Base-by-base conservation (phyloP, 2,888 invertebrate species). In the Chromoteleia sp. region DNA sequence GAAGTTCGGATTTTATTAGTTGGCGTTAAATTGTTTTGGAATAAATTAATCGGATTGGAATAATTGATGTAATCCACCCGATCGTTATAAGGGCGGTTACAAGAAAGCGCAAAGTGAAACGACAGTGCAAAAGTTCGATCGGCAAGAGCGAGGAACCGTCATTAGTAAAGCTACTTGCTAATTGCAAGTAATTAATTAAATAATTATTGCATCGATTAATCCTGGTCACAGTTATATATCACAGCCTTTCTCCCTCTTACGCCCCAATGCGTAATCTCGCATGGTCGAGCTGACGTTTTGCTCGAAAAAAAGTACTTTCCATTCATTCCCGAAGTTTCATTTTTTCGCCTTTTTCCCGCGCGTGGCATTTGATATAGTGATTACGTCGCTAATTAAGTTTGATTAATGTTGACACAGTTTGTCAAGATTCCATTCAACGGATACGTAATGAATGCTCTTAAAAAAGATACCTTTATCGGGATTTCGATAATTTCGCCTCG, bases 191-290 rank as follows among this genome's bases (percentile, higher is more conserved):
- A 87, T 87, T 85, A 86, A 87, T 87, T 85, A 83, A 59, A 74
- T 59, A 83, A 86, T 87, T 85, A 86, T 86, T 85, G 84, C 68
- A 45, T 15, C 78, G 75, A 87, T 88, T 87, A 85, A 86, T 87
- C 84, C 81, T 73, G 83, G 86, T 81, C 82, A 36, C 50, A 10
- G 30, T 29, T 61, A 41, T 73, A 39, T 54, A 63, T 56, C 45
- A 33, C 41, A 15, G 15, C 41, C 14, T 33, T 43, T 41, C 8
- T 33, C 14, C 36, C 25, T 56, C 21, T 41, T 39, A 30, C 15
- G 15, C 45, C 30, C 17, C n/a, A 61, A 61, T n/a, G 17, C 36
- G 30, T 19, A 73, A 63, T 63, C 41, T 48, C 15, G 14, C 7
- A 39, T 14, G 6, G 25, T n/a, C 21, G 6, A n/a, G 48, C 21